These are phyloP conservation scores for Paratilapia polleni DNA, from an alignment of 2,113 vertebrate species.

Conservation along the genomic window DNA sequence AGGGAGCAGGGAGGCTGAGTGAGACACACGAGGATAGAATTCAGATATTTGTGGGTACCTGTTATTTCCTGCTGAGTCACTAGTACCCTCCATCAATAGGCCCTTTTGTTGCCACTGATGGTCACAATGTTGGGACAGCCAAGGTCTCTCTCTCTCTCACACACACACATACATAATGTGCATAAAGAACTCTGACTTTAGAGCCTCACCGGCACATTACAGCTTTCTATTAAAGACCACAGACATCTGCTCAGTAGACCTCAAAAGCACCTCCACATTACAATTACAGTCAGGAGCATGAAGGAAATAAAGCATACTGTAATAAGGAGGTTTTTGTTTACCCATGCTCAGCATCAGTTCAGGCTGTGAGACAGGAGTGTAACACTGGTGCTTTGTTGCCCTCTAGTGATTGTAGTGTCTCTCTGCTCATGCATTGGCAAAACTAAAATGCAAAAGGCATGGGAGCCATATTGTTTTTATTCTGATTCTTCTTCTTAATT, in stretches of 20 bases:
- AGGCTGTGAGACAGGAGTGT: background rate
- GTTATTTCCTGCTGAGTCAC: conserved; percentile 64
- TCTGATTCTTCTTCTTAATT: background rate
- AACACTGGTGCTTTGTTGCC: background rate
- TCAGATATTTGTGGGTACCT: conserved; percentile 4
- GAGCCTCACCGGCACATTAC: background rate
- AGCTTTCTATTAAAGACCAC: background rate
- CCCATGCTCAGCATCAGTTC: background rate
- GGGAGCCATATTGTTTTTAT: background rate
- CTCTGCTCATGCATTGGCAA: background rate
- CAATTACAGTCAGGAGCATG: background rate
- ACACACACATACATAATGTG: background rate
- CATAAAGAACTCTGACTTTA: background rate
- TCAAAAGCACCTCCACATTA: background rate
- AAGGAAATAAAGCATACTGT: background rate
- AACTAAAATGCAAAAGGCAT: background rate
- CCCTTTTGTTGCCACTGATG: conserved; percentile 5
- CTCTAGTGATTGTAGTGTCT: conserved; percentile 7
- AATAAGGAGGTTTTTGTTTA: background rate
- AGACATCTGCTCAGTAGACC: background rate
- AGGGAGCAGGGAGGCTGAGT: background rate
- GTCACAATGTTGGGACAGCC: background rate
- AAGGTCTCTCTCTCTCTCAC: background rate
- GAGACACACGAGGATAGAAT: background rate
- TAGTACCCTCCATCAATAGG: background rate